phyloP scores from a whole-genome alignment of 2,113 vertebrate genomes.

The Oreotrochilus melanogaster region DNA sequence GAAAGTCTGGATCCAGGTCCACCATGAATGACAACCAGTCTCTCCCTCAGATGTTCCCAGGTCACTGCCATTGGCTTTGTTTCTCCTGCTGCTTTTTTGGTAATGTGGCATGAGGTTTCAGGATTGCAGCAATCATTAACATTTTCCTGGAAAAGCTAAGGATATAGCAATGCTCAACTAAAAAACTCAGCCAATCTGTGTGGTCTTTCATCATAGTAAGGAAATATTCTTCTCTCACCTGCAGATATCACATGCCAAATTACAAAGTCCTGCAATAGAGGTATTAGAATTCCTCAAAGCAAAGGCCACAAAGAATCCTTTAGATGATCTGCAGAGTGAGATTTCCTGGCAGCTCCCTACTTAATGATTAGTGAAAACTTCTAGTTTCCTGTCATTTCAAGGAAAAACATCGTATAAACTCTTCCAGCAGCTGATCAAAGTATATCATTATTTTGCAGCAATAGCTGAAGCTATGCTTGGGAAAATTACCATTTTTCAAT shows the following conservation, averaged over 20 bases:
- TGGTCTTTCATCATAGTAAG: neutral
- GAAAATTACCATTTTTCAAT: neutral
- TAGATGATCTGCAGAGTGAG: neutral
- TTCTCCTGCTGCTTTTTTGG: neutral
- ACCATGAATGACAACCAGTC: neutral
- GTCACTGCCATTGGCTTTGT: neutral
- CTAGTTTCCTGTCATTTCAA: neutral
- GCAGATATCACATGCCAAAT: neutral
- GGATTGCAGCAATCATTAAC: neutral
- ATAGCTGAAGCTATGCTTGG: neutral
- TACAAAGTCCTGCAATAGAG: neutral
- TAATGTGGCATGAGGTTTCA: neutral
- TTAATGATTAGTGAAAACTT: neutral
- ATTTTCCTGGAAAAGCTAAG: neutral
- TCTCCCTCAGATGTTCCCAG: neutral
- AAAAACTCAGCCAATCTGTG: neutral
- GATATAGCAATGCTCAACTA: neutral
- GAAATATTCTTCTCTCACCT: neutral
- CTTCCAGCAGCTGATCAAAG: neutral
- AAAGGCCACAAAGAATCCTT: neutral
- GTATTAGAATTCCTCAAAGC: neutral
- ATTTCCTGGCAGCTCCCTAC: neutral
- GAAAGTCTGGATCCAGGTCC: neutral
- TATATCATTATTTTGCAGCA: neutral
- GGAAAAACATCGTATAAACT: neutral